Base-by-base conservation (phyloP, 2,113 vertebrate genomes). In the Tachycineta bicolor region DNA sequence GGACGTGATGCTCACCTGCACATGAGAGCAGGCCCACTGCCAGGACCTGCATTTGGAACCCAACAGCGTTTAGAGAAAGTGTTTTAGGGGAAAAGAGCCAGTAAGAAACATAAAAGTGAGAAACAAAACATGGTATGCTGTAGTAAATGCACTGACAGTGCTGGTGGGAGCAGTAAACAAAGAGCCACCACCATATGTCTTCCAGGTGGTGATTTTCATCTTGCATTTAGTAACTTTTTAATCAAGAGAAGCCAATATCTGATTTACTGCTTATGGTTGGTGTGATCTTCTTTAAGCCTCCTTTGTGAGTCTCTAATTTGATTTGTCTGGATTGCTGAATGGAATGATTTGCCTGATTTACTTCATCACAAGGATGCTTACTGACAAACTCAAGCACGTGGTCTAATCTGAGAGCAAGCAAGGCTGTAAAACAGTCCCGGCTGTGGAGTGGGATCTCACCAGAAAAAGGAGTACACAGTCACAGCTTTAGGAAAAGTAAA, bases 241-340 rank as follows among this genome's bases (percentile, higher is more conserved):
- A 91, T 93, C 88, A 94, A 34, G 67, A 44, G 83, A 80, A 89
- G 41, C 22, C 37, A 70, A 94, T 84, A 50, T 55, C 41, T 85
- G 78, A 83, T 91, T 89, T 89, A 41, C 73, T 23, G 18, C 58
- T 94, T 67, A 43, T 4, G 44, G 74, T n/a, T 87, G 77, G 67
- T 68, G 86, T 89, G 70, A 73, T 59, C 25, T 78, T 85, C 85
- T 47, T 78, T 56, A 20, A 91, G 47, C 47, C 49, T 86, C 50
- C 44, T 94, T 71, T 83, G 60, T 1, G 0, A 76, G 69, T 58
- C 56, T 65, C 4, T 83, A 91, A 94, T 87, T 92, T 46, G 75
- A 81, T 96, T 93, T 93, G 70, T 63, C 83, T 86, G 86, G 47
- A 59, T 83, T 89, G 78, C 85, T 87, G 87, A 87, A 87, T 28